These are phyloP conservation scores for Desmophyllum pertusum DNA, from an alignment of 92 coral and sea anemone species.

Conservation along the genomic window DNA sequence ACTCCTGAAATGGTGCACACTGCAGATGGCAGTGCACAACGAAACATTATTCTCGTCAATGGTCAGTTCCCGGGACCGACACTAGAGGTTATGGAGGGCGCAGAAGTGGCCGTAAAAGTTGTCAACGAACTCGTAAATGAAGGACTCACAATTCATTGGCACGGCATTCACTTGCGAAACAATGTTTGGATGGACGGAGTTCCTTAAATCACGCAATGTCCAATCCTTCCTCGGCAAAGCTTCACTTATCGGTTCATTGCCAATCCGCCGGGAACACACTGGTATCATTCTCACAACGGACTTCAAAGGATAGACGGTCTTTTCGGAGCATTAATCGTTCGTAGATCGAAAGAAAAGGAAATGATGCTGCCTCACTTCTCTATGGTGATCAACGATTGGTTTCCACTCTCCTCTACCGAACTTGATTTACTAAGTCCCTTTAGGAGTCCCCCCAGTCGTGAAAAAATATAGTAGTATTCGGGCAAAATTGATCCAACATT, in stretches of 20 bases:
- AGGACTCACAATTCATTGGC: too few species aligned
- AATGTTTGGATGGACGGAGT: constrained; percentile 75
- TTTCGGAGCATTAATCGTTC: constrained; percentile 63
- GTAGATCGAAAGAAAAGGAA: constrained; percentile 34
- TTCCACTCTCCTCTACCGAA: neutral
- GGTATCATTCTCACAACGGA: constrained; percentile 65
- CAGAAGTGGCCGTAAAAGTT: constrained; percentile 63
- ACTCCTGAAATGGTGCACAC: constrained; percentile 56
- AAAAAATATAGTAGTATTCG: too few species aligned
- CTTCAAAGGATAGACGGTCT: constrained; percentile 60
- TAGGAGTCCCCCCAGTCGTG: neutral
- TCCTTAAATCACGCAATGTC: constrained; percentile 58
- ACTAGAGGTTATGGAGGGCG: constrained; percentile 67
- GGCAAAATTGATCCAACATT: too few species aligned
- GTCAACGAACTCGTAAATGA: constrained; percentile 45
- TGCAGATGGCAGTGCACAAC: constrained; percentile 45
- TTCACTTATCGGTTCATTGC: constrained; percentile 65
- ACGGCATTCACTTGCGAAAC: constrained; percentile 46
- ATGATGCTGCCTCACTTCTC: constrained; percentile 21
- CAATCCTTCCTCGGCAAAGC: constrained; percentile 40
- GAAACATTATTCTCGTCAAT: constrained; percentile 54
- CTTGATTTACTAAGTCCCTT: neutral
- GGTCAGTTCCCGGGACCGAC: constrained; percentile 76
- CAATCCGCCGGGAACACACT: constrained; percentile 67
- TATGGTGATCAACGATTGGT: neutral